Base-by-base conservation (phyloP, 2,888 invertebrate species). In the Abrostola tripartita region DNA sequence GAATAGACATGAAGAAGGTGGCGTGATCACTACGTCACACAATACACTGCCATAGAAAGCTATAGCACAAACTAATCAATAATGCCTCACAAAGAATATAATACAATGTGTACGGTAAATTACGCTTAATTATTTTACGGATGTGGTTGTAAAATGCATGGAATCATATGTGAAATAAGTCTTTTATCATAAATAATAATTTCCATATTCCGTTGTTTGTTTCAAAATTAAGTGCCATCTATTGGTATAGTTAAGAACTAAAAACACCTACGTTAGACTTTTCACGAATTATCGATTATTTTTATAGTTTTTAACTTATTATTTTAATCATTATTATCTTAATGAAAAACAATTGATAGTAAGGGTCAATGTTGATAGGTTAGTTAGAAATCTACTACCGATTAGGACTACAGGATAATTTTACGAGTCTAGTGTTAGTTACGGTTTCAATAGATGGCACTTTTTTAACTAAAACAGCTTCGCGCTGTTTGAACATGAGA, bases 11-110 rank as follows among this genome's bases (percentile, higher is more conserved):
- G 84, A 87, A 90, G 76, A 91, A 92, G 89, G 94, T 94, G 94
- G 94, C 94, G 94, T 94, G 94, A 94, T 94, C 92, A 54, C 92
- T 88, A 92, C 93, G 92, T 92, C 93, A 91, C 81, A 72, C 64
- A 84, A 83, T 77, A 85, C 75, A 85, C 77, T 78, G 64, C 73
- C 84, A 83, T 74, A 71, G 54, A 55, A 38, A 60, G 54, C 52
- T 65, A 68, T 68, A 81, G 65, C 61, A 61, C 58, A 55, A 61
- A 60, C 40, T 52, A 72, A 81, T 80, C 79, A 72, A 80, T 80
- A 82, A 66, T 70, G 70, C 68, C 65, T 57, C 70, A 53, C 74
- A 72, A 76, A 70, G 78, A 61, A 61, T 56, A 54, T 37, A 55
- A 59, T 44, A 51, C 49, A 40, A 37, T 24, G 12, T 55, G 41